phyloP scores from a whole-genome alignment of 2,797 vertebrate genomes.

The Gymnocypris eckloni region DNA sequence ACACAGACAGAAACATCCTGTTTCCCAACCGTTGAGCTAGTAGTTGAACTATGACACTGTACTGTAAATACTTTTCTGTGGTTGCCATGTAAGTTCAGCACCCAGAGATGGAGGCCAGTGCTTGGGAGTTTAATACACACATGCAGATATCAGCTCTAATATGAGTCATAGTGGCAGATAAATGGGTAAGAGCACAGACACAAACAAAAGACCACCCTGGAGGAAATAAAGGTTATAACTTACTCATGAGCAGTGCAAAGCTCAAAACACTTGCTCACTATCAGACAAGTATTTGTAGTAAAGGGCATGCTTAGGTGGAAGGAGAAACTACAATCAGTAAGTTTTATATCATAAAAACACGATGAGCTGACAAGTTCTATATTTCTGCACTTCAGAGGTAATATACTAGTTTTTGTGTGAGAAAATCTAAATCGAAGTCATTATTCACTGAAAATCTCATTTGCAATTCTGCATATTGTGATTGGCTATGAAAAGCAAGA shows the following conservation, averaged over 20 bases:
- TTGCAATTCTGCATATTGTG: not conserved
- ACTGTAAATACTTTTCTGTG: constrained; percentile 5
- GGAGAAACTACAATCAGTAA: not conserved
- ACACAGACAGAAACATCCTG: not conserved
- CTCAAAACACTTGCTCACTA: constrained; percentile 1
- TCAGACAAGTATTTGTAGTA: constrained; percentile 1
- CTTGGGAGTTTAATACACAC: not conserved
- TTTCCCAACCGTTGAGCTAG: not conserved
- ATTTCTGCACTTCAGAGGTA: not conserved
- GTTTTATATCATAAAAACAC: not conserved
- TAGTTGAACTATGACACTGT: constrained; percentile 6
- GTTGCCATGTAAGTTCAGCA: not conserved
- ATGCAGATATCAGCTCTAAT: constrained; percentile 5
- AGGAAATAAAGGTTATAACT: constrained; percentile 37
- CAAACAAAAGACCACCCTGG: constrained; percentile 26
- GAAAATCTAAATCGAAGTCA: not conserved
- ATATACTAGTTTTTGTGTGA: not conserved
- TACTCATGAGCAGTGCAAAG: constrained; percentile 25
- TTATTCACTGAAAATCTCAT: not conserved
- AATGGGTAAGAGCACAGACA: constrained; percentile 37
- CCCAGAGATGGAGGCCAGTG: not conserved
- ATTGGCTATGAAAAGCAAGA: not conserved
- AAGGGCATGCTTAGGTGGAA: not conserved
- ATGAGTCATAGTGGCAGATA: constrained; percentile 35
- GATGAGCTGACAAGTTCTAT: not conserved